A percentile compares a stretch with the other conserved stretches of the same genome.
phyloP scores from a whole-genome alignment of 2,888 invertebrate species.

The Drosophila paranaensis region DNA sequence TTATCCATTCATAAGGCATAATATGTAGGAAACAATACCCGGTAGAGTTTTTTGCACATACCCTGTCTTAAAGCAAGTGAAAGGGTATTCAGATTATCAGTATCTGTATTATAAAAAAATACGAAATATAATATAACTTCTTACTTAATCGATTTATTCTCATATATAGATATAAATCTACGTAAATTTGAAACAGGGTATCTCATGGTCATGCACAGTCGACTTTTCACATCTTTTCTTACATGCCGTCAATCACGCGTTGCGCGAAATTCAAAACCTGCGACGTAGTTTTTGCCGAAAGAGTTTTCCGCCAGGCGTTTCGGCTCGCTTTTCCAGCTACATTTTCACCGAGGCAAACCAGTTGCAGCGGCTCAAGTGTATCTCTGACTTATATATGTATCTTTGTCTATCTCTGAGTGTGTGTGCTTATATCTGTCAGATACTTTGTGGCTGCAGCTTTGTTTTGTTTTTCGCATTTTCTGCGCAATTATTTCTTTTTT shows the following conservation, averaged over 20 bases:
- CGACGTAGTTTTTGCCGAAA: constrained; percentile 58
- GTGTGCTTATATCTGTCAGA: constrained; percentile 37
- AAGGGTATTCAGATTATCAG: background rate
- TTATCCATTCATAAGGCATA: constrained; percentile 10
- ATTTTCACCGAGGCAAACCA: constrained; percentile 55
- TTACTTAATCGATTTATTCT: too few species aligned
- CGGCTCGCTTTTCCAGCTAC: constrained; percentile 42
- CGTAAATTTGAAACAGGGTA: constrained; percentile 17
- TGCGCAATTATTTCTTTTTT: constrained; percentile 36
- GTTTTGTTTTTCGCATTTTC: constrained; percentile 49
- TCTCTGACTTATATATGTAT: background rate
- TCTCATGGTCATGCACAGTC: constrained; percentile 1
- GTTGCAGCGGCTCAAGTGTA: constrained; percentile 31
- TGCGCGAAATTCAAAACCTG: constrained; percentile 56
- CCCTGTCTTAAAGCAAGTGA: background rate
- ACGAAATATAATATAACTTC: background rate
- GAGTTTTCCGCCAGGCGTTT: constrained; percentile 61
- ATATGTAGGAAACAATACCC: constrained; percentile 7
- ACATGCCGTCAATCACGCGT: constrained; percentile 46
- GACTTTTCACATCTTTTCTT: constrained; percentile 3
- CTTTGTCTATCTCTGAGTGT: background rate
- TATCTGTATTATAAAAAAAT: background rate
- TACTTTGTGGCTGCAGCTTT: constrained; percentile 34
- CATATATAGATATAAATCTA: background rate
- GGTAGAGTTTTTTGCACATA: constrained; percentile 16